Conservation (phyloP, 2,888 invertebrate genomes). For the Acrobasis consociella region DNA sequence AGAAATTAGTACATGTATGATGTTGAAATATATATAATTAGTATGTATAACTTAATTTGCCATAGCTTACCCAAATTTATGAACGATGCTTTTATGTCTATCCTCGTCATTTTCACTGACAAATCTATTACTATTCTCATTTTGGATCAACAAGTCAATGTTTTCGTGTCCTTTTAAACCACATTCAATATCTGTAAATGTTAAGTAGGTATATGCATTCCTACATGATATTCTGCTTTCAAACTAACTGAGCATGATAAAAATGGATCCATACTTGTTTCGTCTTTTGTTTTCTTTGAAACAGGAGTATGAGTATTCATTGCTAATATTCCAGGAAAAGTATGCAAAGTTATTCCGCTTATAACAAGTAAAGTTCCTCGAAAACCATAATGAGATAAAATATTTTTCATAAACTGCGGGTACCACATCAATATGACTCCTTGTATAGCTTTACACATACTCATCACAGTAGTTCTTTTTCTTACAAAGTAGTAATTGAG, state of each 20-base stretch:
- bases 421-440: constrained; percentile 82
- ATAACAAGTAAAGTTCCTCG: constrained; percentile 84
- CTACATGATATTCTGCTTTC: constrained; percentile 21
- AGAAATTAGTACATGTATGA: too few relatives aligned
- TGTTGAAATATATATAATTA: not conserved
- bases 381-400: constrained; percentile 82
- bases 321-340: constrained; percentile 81
- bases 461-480: constrained; percentile 84
- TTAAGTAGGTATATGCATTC: constrained; percentile 31
- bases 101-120: constrained; percentile 5
- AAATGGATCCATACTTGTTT: constrained; percentile 61
- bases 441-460: constrained; percentile 83
- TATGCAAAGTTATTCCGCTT: constrained; percentile 83
- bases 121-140: constrained; percentile 30
- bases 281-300: constrained; percentile 42
- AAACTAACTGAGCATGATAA: constrained; percentile 27
- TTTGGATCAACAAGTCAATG: constrained; percentile 46
- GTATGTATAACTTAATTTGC: not conserved
- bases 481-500: constrained; percentile 84
- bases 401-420: constrained; percentile 78
- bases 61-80: constrained; percentile 13
- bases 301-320: constrained; percentile 75
- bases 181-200: constrained; percentile 51
- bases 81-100: constrained; percentile 10
- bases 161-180: constrained; percentile 42